Conservation (phyloP, 1,140 invertebrate genomes). For the Brachionus paranguensis region DNA sequence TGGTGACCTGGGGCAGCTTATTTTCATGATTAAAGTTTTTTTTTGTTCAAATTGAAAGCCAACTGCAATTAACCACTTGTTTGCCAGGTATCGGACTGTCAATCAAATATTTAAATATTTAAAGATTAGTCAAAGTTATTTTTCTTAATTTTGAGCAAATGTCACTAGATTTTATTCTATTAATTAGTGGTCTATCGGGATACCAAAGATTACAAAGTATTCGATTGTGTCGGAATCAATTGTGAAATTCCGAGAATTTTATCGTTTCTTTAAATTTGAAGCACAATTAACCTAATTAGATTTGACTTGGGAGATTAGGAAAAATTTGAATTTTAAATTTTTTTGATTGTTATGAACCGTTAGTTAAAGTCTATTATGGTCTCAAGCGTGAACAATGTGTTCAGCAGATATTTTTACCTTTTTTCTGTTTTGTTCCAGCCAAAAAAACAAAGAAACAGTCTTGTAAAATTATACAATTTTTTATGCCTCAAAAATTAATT, state of each 20-base stretch:
- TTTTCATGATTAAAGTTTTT: constrained; percentile 17
- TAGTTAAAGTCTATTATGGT: constrained; percentile 2
- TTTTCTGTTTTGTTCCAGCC: not conserved
- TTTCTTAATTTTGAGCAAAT: not conserved
- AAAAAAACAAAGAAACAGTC: not conserved
- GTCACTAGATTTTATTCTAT: not conserved
- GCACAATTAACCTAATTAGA: constrained; percentile 37
- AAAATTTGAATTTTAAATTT: constrained; percentile 24
- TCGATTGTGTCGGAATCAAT: constrained; percentile 8
- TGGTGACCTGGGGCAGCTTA: not conserved
- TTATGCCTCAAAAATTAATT: not conserved
- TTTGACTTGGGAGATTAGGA: constrained; percentile 6
- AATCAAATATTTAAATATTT: constrained; percentile 4
- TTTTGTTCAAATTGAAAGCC: not conserved
- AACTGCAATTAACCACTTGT: constrained; percentile 35
- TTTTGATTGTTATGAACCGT: not conserved
- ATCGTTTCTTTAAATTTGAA: constrained; percentile 7
- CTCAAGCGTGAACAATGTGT: not conserved
- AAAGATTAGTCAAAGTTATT: constrained; percentile 1
- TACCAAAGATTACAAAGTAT: not conserved
- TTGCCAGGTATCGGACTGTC: not conserved
- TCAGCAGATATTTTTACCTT: not conserved
- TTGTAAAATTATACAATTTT: constrained; percentile 1
- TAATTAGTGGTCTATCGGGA: not conserved
- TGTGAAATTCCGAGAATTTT: constrained; percentile 7